Evolutionary conservation across 2,797 vertebrate genomes (phyloP).

Genomic region (Lepilemur septentrionalis): DNA sequence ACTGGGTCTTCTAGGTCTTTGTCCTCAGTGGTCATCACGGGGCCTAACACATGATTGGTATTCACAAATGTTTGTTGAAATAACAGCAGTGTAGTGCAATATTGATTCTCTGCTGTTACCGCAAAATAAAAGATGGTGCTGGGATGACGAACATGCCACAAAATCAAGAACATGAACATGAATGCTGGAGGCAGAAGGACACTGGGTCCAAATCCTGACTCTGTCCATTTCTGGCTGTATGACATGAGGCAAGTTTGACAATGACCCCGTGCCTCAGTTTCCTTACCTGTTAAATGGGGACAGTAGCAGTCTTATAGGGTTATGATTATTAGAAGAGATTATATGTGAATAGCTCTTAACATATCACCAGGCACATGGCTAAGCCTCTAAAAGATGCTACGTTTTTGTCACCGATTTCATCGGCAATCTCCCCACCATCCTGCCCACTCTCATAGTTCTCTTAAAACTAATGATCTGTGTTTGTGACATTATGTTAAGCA

Average conservation of each 20-base stretch:
- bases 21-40: fast-evolving
- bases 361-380: background rate
- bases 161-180: background rate
- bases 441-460: background rate
- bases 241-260: background rate
- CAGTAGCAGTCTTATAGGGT: background rate
- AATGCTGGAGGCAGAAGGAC: background rate
- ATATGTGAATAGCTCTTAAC: background rate
- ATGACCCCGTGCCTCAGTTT: background rate
- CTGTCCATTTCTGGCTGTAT: fast-evolving
- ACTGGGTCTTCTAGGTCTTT: background rate
- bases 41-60: too few relatives aligned
- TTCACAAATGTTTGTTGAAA: background rate
- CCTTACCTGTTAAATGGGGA: background rate
- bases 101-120: background rate
- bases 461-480: background rate
- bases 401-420: background rate
- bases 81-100: background rate
- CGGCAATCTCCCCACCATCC: background rate
- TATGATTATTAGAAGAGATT: background rate
- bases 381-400: background rate
- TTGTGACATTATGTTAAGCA: background rate
- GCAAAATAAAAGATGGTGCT: background rate
- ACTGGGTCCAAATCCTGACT: background rate
- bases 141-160: background rate